These are phyloP conservation scores for Eumeta japonica DNA, from an alignment of 1,140 invertebrate genomes.

Conservation along the genomic window DNA sequence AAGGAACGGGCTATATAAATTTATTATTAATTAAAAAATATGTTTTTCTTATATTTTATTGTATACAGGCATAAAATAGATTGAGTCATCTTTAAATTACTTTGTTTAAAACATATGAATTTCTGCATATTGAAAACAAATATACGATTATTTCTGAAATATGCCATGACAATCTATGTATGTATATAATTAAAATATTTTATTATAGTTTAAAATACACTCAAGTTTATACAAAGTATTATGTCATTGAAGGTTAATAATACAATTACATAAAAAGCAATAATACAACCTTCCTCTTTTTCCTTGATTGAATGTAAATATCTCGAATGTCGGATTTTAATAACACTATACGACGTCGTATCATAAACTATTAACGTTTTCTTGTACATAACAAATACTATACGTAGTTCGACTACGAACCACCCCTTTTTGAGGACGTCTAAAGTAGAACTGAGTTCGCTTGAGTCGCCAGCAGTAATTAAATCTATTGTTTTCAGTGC, in stretches of 20 bases:
- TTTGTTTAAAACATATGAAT: too few species aligned
- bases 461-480: slow-evolving; percentile 6
- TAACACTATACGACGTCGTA: slow-evolving; percentile 29
- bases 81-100: too few species aligned
- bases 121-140: too few species aligned
- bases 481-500: slow-evolving; percentile 13
- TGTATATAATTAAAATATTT: too few species aligned
- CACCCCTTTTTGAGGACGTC: slow-evolving; percentile 7
- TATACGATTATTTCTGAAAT: too few species aligned
- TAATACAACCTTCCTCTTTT: slow-evolving; percentile 34
- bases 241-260: too few species aligned
- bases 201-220: too few species aligned
- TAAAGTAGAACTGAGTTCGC: slow-evolving; percentile 11
- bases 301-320: slow-evolving; percentile 39
- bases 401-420: slow-evolving; percentile 7
- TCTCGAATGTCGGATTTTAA: slow-evolving; percentile 36
- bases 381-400: slow-evolving; percentile 28
- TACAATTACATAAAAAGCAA: too few species aligned
- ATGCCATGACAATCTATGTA: too few species aligned
- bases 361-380: slow-evolving; percentile 31
- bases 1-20: slow-evolving; percentile 1
- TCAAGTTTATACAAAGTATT: too few species aligned
- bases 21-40: background rate
- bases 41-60: background rate
- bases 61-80: too few species aligned